phyloP scores from a whole-genome alignment of 2,113 vertebrate genomes.

The Cottus gobio region DNA sequence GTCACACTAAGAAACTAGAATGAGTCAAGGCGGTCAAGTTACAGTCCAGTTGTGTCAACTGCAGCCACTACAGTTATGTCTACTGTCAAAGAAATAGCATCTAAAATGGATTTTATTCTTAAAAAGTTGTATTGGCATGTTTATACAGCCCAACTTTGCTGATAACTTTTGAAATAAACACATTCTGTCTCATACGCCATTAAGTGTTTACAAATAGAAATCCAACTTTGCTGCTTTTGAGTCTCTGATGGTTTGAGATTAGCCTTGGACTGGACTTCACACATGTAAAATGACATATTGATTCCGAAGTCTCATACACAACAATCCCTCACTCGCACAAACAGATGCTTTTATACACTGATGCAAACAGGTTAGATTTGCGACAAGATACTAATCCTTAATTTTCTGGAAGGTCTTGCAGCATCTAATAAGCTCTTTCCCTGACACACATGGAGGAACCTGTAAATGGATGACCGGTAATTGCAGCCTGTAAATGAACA shows the following conservation, averaged over 20 bases:
- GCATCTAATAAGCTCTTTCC: neutral
- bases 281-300: slow-evolving; percentile 71
- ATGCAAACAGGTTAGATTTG: slow-evolving; percentile 52
- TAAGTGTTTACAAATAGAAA: slow-evolving; percentile 40
- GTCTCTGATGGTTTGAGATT: slow-evolving; percentile 50
- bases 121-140: slow-evolving; percentile 11
- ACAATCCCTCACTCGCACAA: slow-evolving; percentile 30
- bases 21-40: slow-evolving; percentile 51
- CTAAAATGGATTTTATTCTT: slow-evolving; percentile 18
- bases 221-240: slow-evolving; percentile 41
- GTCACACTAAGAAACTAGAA: slow-evolving; percentile 41
- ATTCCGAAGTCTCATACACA: slow-evolving; percentile 52
- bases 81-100: slow-evolving; percentile 1
- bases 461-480: slow-evolving; percentile 1
- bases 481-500: slow-evolving; percentile 40
- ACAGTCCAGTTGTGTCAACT: slow-evolving; percentile 48
- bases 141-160: slow-evolving; percentile 16
- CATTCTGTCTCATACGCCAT: slow-evolving; percentile 39
- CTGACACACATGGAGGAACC: neutral
- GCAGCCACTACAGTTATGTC: slow-evolving; percentile 11
- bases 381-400: neutral
- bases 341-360: slow-evolving; percentile 27
- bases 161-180: slow-evolving; percentile 31
- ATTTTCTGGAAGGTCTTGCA: slow-evolving; percentile 5
- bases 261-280: slow-evolving; percentile 45